Evolutionary conservation across 2,888 invertebrate species (phyloP).

Genomic region (Balanococcus diminutus): DNA sequence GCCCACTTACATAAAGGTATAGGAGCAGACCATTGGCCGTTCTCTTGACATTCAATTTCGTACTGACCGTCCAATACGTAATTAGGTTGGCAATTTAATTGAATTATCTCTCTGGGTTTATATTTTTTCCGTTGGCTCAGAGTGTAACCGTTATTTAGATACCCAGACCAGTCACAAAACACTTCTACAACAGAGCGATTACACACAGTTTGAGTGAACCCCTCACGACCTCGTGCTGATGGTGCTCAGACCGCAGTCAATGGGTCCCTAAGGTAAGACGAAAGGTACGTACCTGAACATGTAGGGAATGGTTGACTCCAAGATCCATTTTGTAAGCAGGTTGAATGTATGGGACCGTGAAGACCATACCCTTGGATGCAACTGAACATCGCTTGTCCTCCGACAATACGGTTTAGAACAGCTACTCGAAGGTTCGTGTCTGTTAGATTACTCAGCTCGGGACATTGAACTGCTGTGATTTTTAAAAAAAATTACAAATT

Average conservation of each 20-base stretch:
- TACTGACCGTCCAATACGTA: conserved; percentile 89
- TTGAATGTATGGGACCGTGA: conserved; percentile 74
- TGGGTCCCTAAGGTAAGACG: not conserved
- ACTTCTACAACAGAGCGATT: conserved; percentile 69
- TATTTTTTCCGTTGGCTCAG: conserved; percentile 76
- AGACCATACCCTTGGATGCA: conserved; percentile 79
- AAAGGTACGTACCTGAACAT: conserved; percentile 69
- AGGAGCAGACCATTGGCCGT: conserved; percentile 82
- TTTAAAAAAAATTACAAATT: conserved; percentile 4
- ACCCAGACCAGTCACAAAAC: conserved; percentile 75
- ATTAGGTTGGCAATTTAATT: conserved; percentile 85
- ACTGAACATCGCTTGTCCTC: conserved; percentile 79
- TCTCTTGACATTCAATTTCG: conserved; percentile 88
- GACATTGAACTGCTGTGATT: conserved; percentile 77
- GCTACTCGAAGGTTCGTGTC: conserved; percentile 72
- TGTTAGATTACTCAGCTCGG: conserved; percentile 71
- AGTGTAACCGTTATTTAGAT: conserved; percentile 79
- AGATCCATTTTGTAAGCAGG: conserved; percentile 77
- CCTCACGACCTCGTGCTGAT: not conserved
- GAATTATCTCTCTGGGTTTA: conserved; percentile 82
- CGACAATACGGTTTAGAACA: conserved; percentile 78
- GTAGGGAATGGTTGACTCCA: conserved; percentile 80
- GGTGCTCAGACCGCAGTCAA: conserved; percentile 24
- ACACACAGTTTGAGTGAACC: not conserved
- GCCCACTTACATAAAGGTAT: conserved; percentile 76